These are phyloP conservation scores for Thunnus thynnus DNA, from an alignment of 2,113 vertebrate species.

Conservation along the genomic window DNA sequence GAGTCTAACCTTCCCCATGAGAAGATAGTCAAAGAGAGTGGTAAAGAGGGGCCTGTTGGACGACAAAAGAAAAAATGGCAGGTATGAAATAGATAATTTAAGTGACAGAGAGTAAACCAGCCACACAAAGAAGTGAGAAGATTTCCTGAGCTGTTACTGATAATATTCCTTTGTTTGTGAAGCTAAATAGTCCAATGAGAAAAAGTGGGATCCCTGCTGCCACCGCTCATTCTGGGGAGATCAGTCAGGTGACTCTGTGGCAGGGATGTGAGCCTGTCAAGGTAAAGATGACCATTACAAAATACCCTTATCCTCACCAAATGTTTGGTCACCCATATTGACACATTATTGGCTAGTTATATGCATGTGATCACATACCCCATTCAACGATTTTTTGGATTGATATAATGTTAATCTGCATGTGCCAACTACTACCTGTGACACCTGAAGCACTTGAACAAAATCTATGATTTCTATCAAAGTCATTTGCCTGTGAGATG, in stretches of 20 bases:
- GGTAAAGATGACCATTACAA: conserved; percentile 39
- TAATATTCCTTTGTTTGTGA: conserved; percentile 3
- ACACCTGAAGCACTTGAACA: not conserved
- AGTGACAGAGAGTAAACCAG: not conserved
- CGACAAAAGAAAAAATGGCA: conserved; percentile 61
- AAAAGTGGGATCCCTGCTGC: conserved; percentile 59
- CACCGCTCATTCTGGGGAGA: conserved; percentile 35
- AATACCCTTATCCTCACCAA: not conserved
- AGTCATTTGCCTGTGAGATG: not conserved
- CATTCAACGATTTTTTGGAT: not conserved
- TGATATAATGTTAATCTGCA: not conserved
- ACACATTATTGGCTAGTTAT: not conserved
- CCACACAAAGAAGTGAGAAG: not conserved
- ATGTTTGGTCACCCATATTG: not conserved
- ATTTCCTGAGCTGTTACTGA: not conserved
- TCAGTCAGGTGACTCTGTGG: conserved; percentile 66
- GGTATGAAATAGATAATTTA: conserved; percentile 52
- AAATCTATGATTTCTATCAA: not conserved
- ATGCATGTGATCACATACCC: not conserved
- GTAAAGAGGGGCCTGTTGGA: conserved; percentile 44
- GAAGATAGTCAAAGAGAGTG: conserved; percentile 22
- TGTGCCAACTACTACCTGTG: not conserved
- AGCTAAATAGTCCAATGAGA: conserved; percentile 40
- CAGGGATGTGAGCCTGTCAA: conserved; percentile 55
- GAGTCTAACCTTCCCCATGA: conserved; percentile 42